Conservation (phyloP, 2,113 vertebrate species). For the Gymnogyps californianus region DNA sequence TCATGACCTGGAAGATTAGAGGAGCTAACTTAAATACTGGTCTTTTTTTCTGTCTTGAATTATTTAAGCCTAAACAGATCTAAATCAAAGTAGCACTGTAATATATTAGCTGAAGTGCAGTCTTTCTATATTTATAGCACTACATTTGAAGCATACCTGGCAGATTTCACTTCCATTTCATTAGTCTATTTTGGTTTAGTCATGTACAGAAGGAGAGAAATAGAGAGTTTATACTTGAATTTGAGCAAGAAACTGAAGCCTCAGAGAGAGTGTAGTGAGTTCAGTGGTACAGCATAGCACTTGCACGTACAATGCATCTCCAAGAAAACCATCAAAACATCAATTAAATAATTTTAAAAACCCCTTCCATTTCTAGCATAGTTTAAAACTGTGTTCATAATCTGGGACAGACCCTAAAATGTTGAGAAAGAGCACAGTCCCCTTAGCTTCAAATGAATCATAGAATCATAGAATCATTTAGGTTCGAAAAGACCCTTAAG, state of each 20-base stretch:
- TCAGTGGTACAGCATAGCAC: not conserved
- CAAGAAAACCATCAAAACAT: not conserved
- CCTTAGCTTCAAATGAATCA: not conserved
- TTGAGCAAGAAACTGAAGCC: not conserved
- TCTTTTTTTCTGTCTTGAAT: not conserved
- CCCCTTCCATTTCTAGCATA: not conserved
- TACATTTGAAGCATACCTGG: not conserved
- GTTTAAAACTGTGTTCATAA: not conserved
- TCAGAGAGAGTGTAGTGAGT: not conserved
- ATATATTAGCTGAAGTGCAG: not conserved
- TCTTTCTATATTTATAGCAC: not conserved
- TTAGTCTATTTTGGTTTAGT: not conserved
- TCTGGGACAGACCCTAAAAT: not conserved
- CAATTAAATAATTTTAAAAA: not conserved
- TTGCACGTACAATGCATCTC: not conserved
- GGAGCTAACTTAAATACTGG: not conserved
- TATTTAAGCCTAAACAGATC: not conserved
- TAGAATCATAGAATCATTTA: no score
- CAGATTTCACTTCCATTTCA: not conserved
- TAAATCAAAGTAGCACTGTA: not conserved
- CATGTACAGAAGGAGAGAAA: not conserved
- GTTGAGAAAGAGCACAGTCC: not conserved
- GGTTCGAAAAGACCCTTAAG: no score
- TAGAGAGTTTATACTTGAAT: not conserved
- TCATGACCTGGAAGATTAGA: not conserved